Base-by-base conservation (phyloP, 2,113 vertebrate genomes). In the Aepyceros melampus region DNA sequence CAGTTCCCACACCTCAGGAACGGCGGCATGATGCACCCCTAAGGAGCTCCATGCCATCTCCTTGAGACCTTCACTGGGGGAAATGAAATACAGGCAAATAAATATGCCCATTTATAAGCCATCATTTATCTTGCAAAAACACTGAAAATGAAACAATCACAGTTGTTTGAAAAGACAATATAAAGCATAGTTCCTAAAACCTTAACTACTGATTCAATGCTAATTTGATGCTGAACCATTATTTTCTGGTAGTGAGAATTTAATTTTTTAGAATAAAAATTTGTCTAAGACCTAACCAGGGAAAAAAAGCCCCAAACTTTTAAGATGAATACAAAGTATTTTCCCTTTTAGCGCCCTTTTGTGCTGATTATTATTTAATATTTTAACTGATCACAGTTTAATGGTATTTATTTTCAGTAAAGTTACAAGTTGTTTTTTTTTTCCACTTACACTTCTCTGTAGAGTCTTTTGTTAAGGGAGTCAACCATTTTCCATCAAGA, bases 1-100 rank as follows among this genome's bases (percentile, higher is more conserved):
- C 98, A 98, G 98, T 98, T 97, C 98, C 98, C 98, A 99, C 87
- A 97, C 97, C 97, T 99, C 99, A 99, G 99, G 99, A 99, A 99
- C 98, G 99, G 99, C 98, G 99, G 98, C 97, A 98, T 97, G 99
- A 99, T 90, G 98, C 96, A 98, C 96, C 94, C 85, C 43, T 58
- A 97, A 98, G 96, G 97, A 98, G 96, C 98, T 97, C 91, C n/a
- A 45, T 97, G 98, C 95, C 97, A 82, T 98, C 97, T 98, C 97
- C 98, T 98, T 98, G 94, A 94, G 96, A 98, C 97, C 97, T 96
- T 98, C 94, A 96, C 85, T 98, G 98, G 98, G 96, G 58, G 97
- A 99, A 98, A 97, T 98, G 98, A 98, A 98, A 98, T 98, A 98
- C 98, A 98, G 98, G 98, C 98, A 98, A 98, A 98, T 98, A 98